phyloP scores from a whole-genome alignment of 1,140 invertebrate genomes.

The Sinonovacula constricta region DNA sequence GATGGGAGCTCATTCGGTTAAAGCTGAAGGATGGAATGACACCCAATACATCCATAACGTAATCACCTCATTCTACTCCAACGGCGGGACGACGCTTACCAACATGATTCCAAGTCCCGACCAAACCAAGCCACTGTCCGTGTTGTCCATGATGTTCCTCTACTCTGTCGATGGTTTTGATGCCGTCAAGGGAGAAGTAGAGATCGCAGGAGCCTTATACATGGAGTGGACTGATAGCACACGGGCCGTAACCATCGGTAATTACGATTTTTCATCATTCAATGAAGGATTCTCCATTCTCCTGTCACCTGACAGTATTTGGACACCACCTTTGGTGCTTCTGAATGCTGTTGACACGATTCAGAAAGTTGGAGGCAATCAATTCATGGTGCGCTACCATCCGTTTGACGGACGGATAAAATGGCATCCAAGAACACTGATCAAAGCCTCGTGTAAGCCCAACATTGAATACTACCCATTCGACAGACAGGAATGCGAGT shows the following conservation, averaged over 20 bases:
- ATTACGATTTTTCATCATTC: background rate
- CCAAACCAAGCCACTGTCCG: background rate
- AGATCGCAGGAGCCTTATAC: slow-evolving; percentile 21
- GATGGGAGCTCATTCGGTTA: no score
- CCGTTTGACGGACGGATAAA: slow-evolving; percentile 7
- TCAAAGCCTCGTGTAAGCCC: slow-evolving; percentile 33
- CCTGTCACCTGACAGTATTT: slow-evolving; percentile 16
- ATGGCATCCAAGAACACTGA: slow-evolving; percentile 19
- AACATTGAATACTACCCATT: slow-evolving; percentile 45
- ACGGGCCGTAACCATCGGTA: background rate
- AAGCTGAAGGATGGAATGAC: slow-evolving; percentile 7
- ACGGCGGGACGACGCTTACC: background rate
- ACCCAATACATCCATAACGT: slow-evolving; percentile 6
- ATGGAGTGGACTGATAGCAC: slow-evolving; percentile 32
- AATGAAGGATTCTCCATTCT: slow-evolving; percentile 21
- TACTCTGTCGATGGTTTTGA: slow-evolving; percentile 40
- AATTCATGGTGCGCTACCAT: slow-evolving; percentile 26
- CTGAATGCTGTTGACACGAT: slow-evolving; percentile 16
- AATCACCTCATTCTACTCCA: background rate
- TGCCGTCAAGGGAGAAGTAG: slow-evolving; percentile 16
- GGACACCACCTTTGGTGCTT: slow-evolving; percentile 23
- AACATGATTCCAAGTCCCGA: slow-evolving; percentile 13
- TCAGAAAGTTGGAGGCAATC: slow-evolving; percentile 1
- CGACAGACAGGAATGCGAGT: slow-evolving; percentile 28
- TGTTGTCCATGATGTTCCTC: slow-evolving; percentile 1